These are phyloP conservation scores for Ditula angustiorana DNA, from an alignment of 2,888 invertebrate genomes.

Conservation along the genomic window DNA sequence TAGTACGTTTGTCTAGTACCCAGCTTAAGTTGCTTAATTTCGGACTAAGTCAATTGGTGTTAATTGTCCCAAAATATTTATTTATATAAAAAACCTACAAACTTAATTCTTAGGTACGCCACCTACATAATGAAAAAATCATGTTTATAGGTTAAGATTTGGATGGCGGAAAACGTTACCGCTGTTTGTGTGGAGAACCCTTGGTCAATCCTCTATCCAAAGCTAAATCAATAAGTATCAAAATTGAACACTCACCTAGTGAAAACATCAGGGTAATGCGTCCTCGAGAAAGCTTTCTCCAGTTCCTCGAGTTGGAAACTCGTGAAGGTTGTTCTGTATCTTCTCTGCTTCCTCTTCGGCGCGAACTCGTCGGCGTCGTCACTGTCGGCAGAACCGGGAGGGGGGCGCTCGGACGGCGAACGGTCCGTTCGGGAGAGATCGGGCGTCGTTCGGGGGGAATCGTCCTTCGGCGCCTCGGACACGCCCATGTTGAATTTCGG, in stretches of 20 bases:
- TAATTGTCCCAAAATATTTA: too few species aligned
- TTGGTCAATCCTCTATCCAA: too few species aligned
- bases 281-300: conserved; percentile 98
- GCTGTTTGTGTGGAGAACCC: too few species aligned
- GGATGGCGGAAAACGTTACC: too few species aligned
- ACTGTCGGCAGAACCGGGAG: conserved; percentile 86
- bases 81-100: too few species aligned
- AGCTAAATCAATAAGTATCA: too few species aligned
- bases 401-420: conserved; percentile 79
- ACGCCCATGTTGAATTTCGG: conserved; percentile 75
- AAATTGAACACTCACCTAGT: conserved; percentile 92
- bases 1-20: too few species aligned
- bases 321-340: conserved; percentile 97
- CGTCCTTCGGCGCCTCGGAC: conserved; percentile 70
- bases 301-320: conserved; percentile 97
- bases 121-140: too few species aligned
- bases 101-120: too few species aligned
- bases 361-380: conserved; percentile 92
- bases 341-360: conserved; percentile 95
- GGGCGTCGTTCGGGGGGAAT: conserved; percentile 77
- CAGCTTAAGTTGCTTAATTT: too few species aligned
- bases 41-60: too few species aligned
- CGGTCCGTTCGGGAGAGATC: conserved; percentile 73
- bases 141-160: too few species aligned
- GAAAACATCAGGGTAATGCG: conserved; percentile 99